These are phyloP conservation scores for Trichosurus vulpecula DNA, from an alignment of 2,797 vertebrate species.

Conservation along the genomic window DNA sequence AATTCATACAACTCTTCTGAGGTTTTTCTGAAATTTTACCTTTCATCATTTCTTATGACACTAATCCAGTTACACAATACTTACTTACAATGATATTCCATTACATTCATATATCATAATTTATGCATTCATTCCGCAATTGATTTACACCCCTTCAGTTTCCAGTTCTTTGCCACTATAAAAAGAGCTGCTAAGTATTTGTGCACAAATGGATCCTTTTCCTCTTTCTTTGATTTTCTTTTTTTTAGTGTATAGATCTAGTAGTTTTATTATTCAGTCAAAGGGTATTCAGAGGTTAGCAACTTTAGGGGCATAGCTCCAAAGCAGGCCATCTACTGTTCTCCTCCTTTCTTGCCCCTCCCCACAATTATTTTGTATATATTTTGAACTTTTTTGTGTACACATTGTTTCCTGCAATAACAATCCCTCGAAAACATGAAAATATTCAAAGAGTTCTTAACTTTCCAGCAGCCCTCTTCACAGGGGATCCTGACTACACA, in stretches of 20 bases:
- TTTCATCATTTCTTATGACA: not conserved
- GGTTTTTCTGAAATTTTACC: not conserved
- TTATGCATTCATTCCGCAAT: not conserved
- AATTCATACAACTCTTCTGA: not conserved
- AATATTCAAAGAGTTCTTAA: not conserved
- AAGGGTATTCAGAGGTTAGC: not conserved
- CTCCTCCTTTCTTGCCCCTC: not conserved
- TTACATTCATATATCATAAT: not conserved
- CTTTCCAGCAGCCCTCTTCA: not conserved
- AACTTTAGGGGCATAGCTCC: not conserved
- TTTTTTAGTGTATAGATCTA: not conserved
- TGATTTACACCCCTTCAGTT: not conserved
- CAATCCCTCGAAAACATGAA: not conserved
- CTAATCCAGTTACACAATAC: not conserved
- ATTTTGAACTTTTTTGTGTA: not conserved
- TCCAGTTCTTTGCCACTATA: not conserved
- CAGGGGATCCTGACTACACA: not conserved
- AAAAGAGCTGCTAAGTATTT: not conserved
- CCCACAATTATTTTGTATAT: not conserved
- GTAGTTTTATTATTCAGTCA: not conserved
- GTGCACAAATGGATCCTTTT: not conserved
- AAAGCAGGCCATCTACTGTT: not conserved
- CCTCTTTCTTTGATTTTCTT: not conserved
- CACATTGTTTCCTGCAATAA: not conserved
- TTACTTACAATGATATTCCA: not conserved